A percentile compares a stretch with the other conserved stretches of the same genome.
These are phyloP conservation scores for Vannuccia rotundouncinata DNA, from an alignment of 2,888 invertebrate genomes.

Conservation along the genomic window DNA sequence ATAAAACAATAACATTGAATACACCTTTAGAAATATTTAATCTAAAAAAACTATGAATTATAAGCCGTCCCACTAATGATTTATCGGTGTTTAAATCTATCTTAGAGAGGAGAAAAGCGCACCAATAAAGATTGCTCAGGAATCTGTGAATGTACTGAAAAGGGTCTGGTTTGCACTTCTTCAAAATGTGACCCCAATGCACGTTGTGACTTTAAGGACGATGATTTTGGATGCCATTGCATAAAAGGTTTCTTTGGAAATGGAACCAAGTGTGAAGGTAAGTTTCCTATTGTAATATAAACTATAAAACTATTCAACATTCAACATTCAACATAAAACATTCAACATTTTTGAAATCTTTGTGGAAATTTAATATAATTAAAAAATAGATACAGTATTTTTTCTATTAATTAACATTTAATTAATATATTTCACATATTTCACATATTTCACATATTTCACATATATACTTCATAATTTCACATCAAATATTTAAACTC, in stretches of 20 bases:
- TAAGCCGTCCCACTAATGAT: too few species aligned
- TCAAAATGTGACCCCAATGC: conserved; percentile 34
- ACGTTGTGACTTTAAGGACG: conserved; percentile 36
- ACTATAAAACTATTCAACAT: too few species aligned
- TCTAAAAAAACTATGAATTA: background rate
- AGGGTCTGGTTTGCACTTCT: conserved; percentile 28
- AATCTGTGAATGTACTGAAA: conserved; percentile 18
- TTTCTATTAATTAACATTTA: too few species aligned
- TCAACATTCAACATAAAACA: too few species aligned
- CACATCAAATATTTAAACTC: background rate
- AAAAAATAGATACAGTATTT: too few species aligned
- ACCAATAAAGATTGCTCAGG: conserved; percentile 32
- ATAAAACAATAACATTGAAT: background rate
- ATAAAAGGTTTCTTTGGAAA: conserved; percentile 38
- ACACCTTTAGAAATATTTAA: too few species aligned
- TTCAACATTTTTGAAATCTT: too few species aligned
- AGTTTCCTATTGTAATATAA: too few species aligned
- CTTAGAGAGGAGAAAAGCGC: conserved; percentile 32
- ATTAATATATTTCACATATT: too few species aligned
- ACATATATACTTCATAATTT: too few species aligned
- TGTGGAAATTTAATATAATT: too few species aligned
- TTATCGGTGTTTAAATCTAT: conserved; percentile 17
- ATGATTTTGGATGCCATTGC: conserved; percentile 39
- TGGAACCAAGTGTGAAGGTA: conserved; percentile 31
- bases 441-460: too few species aligned